A percentile compares a stretch with the other conserved stretches of the same genome.
Evolutionary conservation across 2,797 vertebrate genomes (phyloP).

Genomic region (Discoglossus pictus): DNA sequence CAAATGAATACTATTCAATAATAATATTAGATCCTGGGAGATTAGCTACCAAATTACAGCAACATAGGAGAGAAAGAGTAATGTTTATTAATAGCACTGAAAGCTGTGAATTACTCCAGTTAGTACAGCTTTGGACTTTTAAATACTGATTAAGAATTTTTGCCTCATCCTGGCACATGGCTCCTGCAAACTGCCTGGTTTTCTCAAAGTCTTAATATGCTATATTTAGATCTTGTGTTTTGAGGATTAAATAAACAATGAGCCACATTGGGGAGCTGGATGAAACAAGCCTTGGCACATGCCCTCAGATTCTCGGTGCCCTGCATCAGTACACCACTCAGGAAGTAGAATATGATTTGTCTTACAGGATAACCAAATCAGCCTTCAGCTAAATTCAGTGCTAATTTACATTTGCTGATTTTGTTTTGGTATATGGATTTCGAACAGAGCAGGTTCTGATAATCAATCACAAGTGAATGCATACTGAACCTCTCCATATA

Average conservation of each 20-base stretch:
- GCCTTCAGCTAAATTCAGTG: too few species aligned
- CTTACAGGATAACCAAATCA: neutral
- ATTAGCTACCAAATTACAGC: slow-evolving; percentile 10
- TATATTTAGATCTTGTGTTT: slow-evolving; percentile 42
- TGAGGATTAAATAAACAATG: slow-evolving; percentile 39
- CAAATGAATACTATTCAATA: too few species aligned
- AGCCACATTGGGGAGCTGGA: slow-evolving; percentile 23
- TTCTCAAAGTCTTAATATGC: slow-evolving; percentile 32
- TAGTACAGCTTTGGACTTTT: slow-evolving; percentile 33
- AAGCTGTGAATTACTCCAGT: slow-evolving; percentile 43
- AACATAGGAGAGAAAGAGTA: slow-evolving; percentile 1
- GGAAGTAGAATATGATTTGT: neutral
- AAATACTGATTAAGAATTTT: slow-evolving; percentile 20
- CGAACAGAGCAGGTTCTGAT: too few species aligned
- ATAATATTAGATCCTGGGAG: too few species aligned
- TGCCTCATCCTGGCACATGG: slow-evolving; percentile 25
- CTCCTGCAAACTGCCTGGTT: slow-evolving; percentile 27
- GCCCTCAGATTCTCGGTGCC: slow-evolving; percentile 5
- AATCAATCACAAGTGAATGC: too few species aligned
- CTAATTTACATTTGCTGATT: too few species aligned
- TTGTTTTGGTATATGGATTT: too few species aligned
- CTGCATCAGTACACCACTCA: slow-evolving; percentile 1
- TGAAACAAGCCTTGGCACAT: slow-evolving; percentile 28
- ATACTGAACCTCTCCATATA: too few species aligned
- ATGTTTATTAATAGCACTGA: slow-evolving; percentile 38